phyloP scores from a whole-genome alignment of 2,888 invertebrate genomes.

The Oxyteleia sp. region DNA sequence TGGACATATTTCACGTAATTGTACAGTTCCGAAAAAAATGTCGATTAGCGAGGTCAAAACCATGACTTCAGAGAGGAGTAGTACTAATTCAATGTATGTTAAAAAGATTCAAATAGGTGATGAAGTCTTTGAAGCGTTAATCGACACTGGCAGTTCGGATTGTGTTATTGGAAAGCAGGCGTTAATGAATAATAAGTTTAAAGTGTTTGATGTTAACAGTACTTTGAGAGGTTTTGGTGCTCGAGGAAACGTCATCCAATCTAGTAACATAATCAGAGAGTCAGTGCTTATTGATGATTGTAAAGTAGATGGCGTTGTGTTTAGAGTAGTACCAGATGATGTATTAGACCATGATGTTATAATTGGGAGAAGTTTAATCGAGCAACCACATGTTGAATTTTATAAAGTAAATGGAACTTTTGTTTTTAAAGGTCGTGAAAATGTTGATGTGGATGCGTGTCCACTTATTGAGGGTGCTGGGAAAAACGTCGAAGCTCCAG shows the following conservation, averaged over 20 bases:
- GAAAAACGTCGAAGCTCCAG: neutral
- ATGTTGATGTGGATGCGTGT: neutral
- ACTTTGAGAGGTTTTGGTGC: neutral
- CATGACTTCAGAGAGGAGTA: neutral
- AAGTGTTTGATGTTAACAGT: neutral
- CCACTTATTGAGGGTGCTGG: neutral
- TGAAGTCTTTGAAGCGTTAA: neutral
- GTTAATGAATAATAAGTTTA: neutral
- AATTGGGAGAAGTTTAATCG: neutral
- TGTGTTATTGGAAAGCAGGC: neutral
- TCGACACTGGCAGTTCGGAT: neutral
- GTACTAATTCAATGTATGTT: neutral
- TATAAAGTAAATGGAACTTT: neutral
- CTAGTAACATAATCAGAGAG: neutral
- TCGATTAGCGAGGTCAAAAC: neutral
- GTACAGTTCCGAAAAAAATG: neutral
- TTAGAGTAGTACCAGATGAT: neutral
- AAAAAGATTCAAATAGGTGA: neutral
- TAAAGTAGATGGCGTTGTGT: neutral
- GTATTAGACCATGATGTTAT: neutral
- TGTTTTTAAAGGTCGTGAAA: neutral
- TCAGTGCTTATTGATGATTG: neutral
- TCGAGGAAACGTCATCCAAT: neutral
- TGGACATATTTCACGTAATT: neutral
- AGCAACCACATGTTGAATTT: neutral